Conservation (phyloP, 1,140 invertebrate species). For the Diuraphis noxia region DNA sequence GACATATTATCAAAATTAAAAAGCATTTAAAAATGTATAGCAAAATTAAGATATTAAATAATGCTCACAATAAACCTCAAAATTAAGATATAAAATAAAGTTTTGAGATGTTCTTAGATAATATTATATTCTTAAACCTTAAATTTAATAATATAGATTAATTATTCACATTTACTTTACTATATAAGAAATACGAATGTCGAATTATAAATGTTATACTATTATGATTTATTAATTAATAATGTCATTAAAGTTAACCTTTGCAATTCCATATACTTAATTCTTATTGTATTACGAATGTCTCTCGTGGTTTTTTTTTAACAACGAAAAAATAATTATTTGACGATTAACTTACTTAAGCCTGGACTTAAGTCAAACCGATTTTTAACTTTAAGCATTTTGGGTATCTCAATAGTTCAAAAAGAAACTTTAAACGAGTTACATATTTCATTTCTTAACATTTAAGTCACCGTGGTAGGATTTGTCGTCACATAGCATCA, state of each 20-base stretch:
- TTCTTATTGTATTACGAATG: background rate
- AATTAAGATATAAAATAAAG: background rate
- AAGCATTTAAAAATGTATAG: too few species aligned
- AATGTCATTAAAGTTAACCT: too few species aligned
- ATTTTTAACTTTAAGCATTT: background rate
- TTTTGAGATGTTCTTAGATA: background rate
- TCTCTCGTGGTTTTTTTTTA: background rate
- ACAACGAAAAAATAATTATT: background rate
- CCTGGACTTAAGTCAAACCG: background rate
- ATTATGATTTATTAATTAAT: too few species aligned
- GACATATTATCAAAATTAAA: background rate
- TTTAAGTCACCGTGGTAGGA: background rate
- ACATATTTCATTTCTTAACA: background rate
- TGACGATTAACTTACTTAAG: background rate
- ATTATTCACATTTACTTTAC: background rate
- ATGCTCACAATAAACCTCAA: background rate
- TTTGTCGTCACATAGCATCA: background rate
- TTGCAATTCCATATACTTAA: background rate
- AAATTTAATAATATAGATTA: background rate
- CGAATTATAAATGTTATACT: too few species aligned
- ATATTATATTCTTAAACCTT: background rate
- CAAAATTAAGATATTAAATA: background rate
- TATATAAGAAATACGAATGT: background rate
- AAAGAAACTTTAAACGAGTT: constrained; percentile 2
- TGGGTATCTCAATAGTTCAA: background rate